Percentiles rank a stretch among this genome's conserved stretches.
These are phyloP conservation scores for Pandemis corylana DNA, from an alignment of 2,888 invertebrate genomes.

Conservation along the genomic window DNA sequence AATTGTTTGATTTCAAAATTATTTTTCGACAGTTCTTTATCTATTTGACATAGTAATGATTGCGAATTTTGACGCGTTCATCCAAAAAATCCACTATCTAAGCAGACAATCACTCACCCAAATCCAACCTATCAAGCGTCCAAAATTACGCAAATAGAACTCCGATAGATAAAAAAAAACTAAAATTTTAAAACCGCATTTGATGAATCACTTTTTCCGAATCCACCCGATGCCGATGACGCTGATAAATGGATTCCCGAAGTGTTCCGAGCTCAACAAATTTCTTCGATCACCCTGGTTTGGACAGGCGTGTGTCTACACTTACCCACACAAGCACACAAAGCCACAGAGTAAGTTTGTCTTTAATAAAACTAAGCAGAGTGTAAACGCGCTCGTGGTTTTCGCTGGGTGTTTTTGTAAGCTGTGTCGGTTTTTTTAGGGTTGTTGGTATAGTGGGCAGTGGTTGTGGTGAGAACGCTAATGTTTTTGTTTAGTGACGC, in stretches of 20 bases:
- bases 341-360: slow-evolving; percentile 24
- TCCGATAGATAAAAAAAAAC: slow-evolving; percentile 22
- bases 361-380: not conserved
- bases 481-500: slow-evolving; percentile 45
- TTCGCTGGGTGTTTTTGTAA: slow-evolving; percentile 14
- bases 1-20: too few species aligned
- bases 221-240: slow-evolving; percentile 40
- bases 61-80: not conserved
- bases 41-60: not conserved
- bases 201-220: slow-evolving; percentile 44
- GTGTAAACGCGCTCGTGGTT: not conserved
- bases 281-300: slow-evolving; percentile 43
- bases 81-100: not conserved
- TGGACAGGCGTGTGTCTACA: slow-evolving; percentile 37
- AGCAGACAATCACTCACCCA: not conserved
- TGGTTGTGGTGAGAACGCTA: slow-evolving; percentile 38
- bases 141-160: slow-evolving; percentile 32
- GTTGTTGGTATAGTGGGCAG: slow-evolving; percentile 16
- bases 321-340: slow-evolving; percentile 23
- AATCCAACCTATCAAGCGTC: not conserved
- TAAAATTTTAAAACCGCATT: slow-evolving; percentile 41
- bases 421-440: slow-evolving; percentile 26
- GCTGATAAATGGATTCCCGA: slow-evolving; percentile 43
- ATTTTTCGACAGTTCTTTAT: not conserved
- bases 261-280: slow-evolving; percentile 44